These are phyloP conservation scores for Podotricha telesiphe DNA, from an alignment of 2,888 invertebrate species.

Conservation along the genomic window DNA sequence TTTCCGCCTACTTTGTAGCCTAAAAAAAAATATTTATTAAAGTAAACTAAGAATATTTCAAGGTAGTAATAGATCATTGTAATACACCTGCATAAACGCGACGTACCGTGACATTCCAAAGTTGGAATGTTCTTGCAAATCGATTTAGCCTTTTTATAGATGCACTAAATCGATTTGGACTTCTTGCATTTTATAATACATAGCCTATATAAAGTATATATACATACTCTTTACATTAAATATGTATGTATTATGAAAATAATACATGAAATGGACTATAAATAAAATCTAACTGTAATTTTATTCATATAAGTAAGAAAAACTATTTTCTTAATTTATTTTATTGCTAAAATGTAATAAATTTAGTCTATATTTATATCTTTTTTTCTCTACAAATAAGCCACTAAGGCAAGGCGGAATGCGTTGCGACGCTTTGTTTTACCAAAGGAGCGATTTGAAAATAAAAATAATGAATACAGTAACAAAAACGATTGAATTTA, in stretches of 20 bases:
- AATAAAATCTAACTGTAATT: background rate
- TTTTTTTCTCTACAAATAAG: background rate
- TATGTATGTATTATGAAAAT: background rate
- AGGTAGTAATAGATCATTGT: constrained; percentile 59
- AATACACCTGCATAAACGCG: constrained; percentile 69
- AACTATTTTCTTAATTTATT: background rate
- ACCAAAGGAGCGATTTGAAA: no score
- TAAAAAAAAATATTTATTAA: background rate
- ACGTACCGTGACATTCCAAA: constrained; percentile 59
- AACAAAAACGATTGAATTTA: background rate
- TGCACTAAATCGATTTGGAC: constrained; percentile 57
- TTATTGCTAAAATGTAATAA: background rate
- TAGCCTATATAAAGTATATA: background rate
- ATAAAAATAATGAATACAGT: background rate
- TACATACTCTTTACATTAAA: no score
- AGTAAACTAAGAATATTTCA: constrained; percentile 7
- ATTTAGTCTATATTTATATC: background rate
- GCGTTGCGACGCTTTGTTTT: no score
- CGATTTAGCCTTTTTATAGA: constrained; percentile 48
- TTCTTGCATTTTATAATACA: constrained; percentile 35
- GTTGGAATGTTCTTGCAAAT: constrained; percentile 57
- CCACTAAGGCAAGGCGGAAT: no score
- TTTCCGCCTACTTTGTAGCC: no score
- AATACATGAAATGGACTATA: background rate
- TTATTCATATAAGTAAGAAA: background rate